These are phyloP conservation scores for Platyura marginata DNA, from an alignment of 1,140 invertebrate genomes.

Conservation along the genomic window DNA sequence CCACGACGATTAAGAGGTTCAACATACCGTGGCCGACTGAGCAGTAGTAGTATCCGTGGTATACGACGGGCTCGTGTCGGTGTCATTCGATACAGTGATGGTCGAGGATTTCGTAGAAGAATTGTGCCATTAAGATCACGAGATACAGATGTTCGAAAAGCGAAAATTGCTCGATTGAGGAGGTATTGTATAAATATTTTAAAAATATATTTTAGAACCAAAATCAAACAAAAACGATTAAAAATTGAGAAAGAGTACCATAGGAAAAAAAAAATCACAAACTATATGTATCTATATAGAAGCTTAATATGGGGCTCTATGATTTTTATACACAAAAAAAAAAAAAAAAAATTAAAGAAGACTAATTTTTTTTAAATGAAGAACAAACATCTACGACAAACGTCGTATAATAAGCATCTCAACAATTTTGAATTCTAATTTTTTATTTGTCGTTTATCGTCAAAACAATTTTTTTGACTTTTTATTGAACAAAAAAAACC, in stretches of 20 bases:
- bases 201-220: not conserved
- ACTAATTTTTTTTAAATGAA: no score
- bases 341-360: no score
- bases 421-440: no score
- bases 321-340: no score
- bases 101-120: not conserved
- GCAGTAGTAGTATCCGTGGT: not conserved
- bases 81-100: not conserved
- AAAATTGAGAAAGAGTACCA: not conserved
- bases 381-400: no score
- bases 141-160: not conserved
- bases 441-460: not conserved
- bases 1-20: not conserved
- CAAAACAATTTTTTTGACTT: conserved; percentile 7
- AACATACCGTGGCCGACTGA: not conserved
- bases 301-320: no score
- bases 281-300: no score
- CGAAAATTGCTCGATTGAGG: not conserved
- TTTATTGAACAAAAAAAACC: not conserved
- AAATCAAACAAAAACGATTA: not conserved
- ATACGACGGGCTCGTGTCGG: not conserved
- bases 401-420: no score
- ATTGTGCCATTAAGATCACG: not conserved
- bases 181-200: not conserved
- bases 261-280: no score